Evolutionary conservation across 1,140 invertebrate species (phyloP).

Genomic region (Helicoverpa armigera): DNA sequence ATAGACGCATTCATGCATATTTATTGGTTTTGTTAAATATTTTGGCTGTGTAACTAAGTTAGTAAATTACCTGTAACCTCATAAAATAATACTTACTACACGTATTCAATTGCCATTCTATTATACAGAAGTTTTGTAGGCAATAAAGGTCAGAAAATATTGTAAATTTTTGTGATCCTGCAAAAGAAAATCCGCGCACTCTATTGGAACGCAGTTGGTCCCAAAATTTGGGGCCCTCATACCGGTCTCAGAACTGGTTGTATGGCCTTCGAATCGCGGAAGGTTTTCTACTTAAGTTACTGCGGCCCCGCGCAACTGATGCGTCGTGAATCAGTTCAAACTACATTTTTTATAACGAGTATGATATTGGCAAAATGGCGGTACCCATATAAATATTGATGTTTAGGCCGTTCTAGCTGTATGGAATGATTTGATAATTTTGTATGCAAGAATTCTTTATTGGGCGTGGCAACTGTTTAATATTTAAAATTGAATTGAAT

Average conservation of each 20-base stretch:
- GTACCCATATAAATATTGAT: slow-evolving; percentile 4
- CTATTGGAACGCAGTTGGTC: slow-evolving; percentile 6
- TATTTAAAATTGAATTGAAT: too few species aligned
- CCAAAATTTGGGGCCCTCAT: slow-evolving; percentile 43
- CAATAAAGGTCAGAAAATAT: too few species aligned
- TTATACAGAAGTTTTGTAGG: too few species aligned
- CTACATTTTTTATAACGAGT: slow-evolving; percentile 28
- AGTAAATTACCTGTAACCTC: too few species aligned
- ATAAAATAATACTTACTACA: too few species aligned
- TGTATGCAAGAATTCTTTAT: too few species aligned
- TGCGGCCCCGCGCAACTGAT: slow-evolving; percentile 32
- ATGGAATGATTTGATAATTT: background rate
- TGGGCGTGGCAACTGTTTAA: too few species aligned
- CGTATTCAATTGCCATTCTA: too few species aligned
- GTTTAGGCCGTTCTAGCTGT: background rate
- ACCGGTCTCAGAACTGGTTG: slow-evolving; percentile 46
- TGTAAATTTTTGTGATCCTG: background rate
- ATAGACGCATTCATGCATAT: too few species aligned
- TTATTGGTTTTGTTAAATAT: too few species aligned
- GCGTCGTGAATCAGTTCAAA: slow-evolving; percentile 39
- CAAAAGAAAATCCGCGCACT: slow-evolving; percentile 37
- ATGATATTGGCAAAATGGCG: slow-evolving; percentile 27
- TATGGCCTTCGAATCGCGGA: slow-evolving; percentile 41
- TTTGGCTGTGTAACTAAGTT: too few species aligned
- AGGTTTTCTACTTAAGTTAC: slow-evolving; percentile 31